These are phyloP conservation scores for Dicrostonyx torquatus DNA, from an alignment of 2,797 vertebrate species.

Conservation along the genomic window DNA sequence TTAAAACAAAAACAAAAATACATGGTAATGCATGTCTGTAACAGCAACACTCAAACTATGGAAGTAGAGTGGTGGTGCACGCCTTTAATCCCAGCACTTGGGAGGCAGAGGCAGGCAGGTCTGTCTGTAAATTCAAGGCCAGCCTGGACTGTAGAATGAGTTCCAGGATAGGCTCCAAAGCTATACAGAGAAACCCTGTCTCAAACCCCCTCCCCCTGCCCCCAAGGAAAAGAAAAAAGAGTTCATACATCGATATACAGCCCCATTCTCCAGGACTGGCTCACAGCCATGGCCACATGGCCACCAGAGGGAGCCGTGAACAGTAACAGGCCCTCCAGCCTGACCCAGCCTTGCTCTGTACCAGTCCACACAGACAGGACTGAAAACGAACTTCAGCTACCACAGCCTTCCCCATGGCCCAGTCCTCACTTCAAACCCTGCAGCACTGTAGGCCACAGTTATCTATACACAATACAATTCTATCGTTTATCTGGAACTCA, in stretches of 20 bases:
- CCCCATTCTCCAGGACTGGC: not conserved
- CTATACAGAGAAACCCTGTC: too few species aligned
- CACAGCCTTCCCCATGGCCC: not conserved
- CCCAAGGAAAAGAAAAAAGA: not conserved
- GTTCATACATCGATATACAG: not conserved
- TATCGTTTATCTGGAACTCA: not conserved
- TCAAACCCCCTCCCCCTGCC: too few species aligned
- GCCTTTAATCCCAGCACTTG: not conserved
- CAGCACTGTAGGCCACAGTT: not conserved
- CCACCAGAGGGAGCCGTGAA: conserved; percentile 65
- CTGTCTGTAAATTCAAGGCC: not conserved
- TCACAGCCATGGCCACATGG: not conserved
- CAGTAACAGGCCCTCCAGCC: not conserved
- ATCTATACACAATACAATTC: too few species aligned
- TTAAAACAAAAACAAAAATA: not conserved
- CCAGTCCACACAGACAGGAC: accelerated
- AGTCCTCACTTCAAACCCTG: not conserved
- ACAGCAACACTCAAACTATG: not conserved
- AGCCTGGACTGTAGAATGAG: not conserved
- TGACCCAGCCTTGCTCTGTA: not conserved
- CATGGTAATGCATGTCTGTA: not conserved
- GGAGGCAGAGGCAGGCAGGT: not conserved
- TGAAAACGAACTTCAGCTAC: not conserved
- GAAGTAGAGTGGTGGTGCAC: accelerated
- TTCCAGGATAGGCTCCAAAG: not conserved